Base-by-base conservation (phyloP, 2,113 vertebrate genomes). In the Perca fluviatilis region DNA sequence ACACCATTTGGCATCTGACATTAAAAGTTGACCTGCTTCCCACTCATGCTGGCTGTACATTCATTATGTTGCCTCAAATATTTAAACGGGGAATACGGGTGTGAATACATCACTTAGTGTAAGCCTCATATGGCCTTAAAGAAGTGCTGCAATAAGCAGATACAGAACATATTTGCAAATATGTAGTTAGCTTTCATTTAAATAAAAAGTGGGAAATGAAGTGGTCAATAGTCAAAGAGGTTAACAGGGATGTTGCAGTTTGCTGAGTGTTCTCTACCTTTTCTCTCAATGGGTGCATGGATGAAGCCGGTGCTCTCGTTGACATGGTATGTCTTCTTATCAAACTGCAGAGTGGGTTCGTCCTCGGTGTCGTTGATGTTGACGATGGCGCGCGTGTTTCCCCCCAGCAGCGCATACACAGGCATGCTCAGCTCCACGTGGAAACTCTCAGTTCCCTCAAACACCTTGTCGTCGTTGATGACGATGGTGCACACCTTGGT, bases 381-480 rank as follows among this genome's bases (percentile, higher is more conserved):
- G 86, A 99, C 95, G 0, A 90, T 88, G 67, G 97, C 96, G 0
- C 79, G 94, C 2, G 96, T 97, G 93, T 96, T 66, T 0, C 88
- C 91, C 1, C 98, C 98, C 85, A 99, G 95, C 63, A 99, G 94
- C 4, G 98, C 97, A 0, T 99, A 99, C 2, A 96, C 98, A 0
- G 98, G 98, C 97, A 97, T 96, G 93, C 97, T 98, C 75, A 99
- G 97, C 93, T 99, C 98, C 91, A 99, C 96, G 0, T 91, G 74
- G 78, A 99, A 99, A 75, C 94, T 97, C 93, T 99, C 98, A 0
- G 58, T 4, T 0, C 95, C 95, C 91, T 99, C 98, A 3, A 99
- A 99, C 76, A 98, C 81, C 0, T 89, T 61, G 21, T 99, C 98
- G 0, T 99, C 97, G 0, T 97, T 97, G 70, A 99, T 95, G 75